These are phyloP conservation scores for Griposia aprilina DNA, from an alignment of 2,888 invertebrate species.

Conservation along the genomic window DNA sequence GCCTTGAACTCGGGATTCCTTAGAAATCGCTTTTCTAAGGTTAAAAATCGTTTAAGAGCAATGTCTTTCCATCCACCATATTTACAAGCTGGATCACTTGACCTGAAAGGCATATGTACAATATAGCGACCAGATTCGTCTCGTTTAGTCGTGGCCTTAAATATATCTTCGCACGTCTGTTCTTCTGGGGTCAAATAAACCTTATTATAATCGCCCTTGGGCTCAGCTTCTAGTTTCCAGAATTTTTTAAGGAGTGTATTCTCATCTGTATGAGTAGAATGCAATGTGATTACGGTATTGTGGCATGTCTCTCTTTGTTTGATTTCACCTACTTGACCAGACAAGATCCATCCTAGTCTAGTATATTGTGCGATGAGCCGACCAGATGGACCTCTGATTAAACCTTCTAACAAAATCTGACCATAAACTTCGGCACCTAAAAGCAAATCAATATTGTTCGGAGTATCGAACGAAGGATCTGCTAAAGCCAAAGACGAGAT, in stretches of 20 bases:
- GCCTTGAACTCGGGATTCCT: conserved; percentile 12
- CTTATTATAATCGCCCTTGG: not conserved
- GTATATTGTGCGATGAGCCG: not conserved
- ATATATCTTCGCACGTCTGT: conserved; percentile 6
- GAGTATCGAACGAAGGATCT: conserved; percentile 23
- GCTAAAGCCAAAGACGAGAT: conserved; percentile 29
- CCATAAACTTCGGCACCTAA: conserved; percentile 6
- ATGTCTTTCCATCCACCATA: conserved; percentile 16
- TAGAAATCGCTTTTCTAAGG: conserved; percentile 18
- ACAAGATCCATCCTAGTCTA: conserved; percentile 20
- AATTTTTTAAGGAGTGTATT: not conserved
- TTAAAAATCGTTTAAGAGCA: conserved; percentile 10
- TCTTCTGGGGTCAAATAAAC: conserved; percentile 11
- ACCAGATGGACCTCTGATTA: conserved; percentile 6
- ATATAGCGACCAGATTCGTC: conserved; percentile 17
- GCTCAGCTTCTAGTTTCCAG: not conserved
- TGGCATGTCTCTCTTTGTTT: not conserved
- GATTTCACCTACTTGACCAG: conserved; percentile 24
- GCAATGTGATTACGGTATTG: not conserved
- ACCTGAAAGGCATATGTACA: conserved; percentile 12
- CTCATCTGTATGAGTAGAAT: not conserved
- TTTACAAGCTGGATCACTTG: conserved; percentile 20
- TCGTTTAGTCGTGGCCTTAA: conserved; percentile 12
- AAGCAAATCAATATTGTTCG: conserved; percentile 21
- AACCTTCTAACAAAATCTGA: not conserved